Evolutionary conservation across 2,888 invertebrate species (phyloP).

Genomic region (Sipunculus nudus): DNA sequence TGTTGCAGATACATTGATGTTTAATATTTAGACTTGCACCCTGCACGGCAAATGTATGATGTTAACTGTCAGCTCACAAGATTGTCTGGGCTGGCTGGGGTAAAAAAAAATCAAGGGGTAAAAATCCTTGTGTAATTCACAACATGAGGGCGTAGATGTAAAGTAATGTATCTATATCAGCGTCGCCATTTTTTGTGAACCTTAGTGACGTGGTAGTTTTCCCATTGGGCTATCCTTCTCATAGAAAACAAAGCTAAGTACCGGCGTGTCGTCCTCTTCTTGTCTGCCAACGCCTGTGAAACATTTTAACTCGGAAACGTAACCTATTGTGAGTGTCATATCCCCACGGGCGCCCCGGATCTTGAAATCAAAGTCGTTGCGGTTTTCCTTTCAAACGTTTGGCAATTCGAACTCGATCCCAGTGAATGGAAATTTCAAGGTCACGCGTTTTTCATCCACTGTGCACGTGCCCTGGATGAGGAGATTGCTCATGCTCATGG

Average conservation of each 20-base stretch:
- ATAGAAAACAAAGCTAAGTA: conserved; percentile 38
- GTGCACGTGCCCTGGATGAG: conserved; percentile 38
- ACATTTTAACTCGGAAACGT: conserved; percentile 28
- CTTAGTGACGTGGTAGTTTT: conserved; percentile 31
- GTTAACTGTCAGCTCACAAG: no score
- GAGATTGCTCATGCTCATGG: conserved; percentile 39
- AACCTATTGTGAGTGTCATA: conserved; percentile 40
- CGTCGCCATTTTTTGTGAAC: no score
- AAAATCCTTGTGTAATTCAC: no score
- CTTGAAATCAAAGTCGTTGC: conserved; percentile 41
- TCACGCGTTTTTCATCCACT: conserved; percentile 36
- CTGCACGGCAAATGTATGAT: no score
- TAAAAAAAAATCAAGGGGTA: no score
- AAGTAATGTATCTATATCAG: no score
- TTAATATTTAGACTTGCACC: no score
- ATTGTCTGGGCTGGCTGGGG: no score
- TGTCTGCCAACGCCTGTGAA: conserved; percentile 33
- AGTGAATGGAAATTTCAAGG: conserved; percentile 42
- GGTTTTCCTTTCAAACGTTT: conserved; percentile 24
- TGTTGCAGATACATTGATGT: no score
- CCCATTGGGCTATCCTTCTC: conserved; percentile 35
- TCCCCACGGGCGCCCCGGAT: conserved; percentile 38
- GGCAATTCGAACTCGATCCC: conserved; percentile 42
- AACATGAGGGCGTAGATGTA: no score
- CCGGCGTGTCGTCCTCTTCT: conserved; percentile 37